These are phyloP conservation scores for Spilarctia lutea DNA, from an alignment of 2,888 invertebrate species.

Conservation along the genomic window DNA sequence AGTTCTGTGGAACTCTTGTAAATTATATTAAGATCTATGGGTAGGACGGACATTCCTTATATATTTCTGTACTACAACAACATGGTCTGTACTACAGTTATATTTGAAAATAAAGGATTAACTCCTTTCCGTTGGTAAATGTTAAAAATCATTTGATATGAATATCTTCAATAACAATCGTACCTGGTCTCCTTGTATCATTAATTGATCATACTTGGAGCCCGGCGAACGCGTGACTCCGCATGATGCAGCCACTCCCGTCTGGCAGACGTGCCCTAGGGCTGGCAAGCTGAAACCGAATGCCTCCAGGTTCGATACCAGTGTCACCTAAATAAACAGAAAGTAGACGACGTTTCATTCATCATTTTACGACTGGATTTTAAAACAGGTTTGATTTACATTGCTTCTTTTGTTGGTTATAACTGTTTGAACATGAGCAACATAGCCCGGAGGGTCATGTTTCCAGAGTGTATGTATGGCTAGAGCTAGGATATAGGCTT, in stretches of 20 bases:
- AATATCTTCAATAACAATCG: not conserved
- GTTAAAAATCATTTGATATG: not conserved
- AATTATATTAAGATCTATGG: too few relatives aligned
- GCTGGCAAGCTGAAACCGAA: constrained; percentile 93
- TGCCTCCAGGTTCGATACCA: constrained; percentile 95
- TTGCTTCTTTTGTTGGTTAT: too few relatives aligned
- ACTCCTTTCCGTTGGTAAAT: not conserved
- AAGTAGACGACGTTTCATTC: not conserved
- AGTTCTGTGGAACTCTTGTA: too few relatives aligned
- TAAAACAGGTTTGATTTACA: not conserved
- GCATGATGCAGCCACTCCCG: constrained; percentile 95
- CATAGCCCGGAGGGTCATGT: too few relatives aligned
- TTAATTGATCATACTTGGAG: constrained; percentile 91
- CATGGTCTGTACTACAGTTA: too few relatives aligned
- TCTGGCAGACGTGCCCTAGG: constrained; percentile 94
- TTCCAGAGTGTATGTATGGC: too few relatives aligned
- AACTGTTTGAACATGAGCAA: too few relatives aligned
- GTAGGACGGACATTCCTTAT: too few relatives aligned
- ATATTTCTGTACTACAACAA: too few relatives aligned
- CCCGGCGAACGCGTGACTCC: constrained; percentile 91
- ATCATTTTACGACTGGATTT: not conserved
- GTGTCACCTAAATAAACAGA: constrained; percentile 88
- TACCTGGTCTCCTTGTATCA: constrained; percentile 97
- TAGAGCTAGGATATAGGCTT: too few relatives aligned
- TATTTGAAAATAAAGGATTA: not conserved